A percentile compares a stretch with the other conserved stretches of the same genome.
Evolutionary conservation across 2,888 invertebrate genomes (phyloP).

Genomic region (Cheilosia vernalis): DNA sequence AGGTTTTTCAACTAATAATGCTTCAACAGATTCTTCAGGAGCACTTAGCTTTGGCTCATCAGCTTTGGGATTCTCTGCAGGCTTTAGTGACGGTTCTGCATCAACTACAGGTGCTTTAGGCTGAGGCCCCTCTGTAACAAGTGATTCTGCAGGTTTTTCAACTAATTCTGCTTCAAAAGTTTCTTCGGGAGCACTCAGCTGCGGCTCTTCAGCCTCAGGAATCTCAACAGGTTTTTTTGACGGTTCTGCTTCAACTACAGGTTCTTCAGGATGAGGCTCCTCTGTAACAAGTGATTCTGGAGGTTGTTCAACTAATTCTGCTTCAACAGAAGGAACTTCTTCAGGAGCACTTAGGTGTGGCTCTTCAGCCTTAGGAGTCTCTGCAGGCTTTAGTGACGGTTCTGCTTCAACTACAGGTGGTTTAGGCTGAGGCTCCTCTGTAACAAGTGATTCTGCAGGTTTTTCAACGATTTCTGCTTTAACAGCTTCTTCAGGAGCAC

Average conservation of each 20-base stretch:
- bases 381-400: too few species aligned
- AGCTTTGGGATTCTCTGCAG: not conserved
- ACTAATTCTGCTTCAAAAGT: not conserved
- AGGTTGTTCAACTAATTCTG: not conserved
- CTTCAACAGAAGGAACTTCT: not conserved
- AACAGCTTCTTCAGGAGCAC: not conserved
- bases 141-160: constrained; percentile 12
- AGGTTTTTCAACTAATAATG: not conserved
- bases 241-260: not conserved
- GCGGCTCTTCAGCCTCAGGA: too few species aligned
- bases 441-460: not conserved
- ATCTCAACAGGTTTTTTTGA: too few species aligned
- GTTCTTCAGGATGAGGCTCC: not conserved
- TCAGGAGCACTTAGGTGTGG: not conserved
- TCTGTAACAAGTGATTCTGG: not conserved
- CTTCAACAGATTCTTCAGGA: not conserved
- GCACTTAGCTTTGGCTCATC: too few species aligned
- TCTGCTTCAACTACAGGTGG: too few species aligned
- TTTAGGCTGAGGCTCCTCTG: too few species aligned
- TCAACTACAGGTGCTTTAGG: not conserved
- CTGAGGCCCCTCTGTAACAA: not conserved
- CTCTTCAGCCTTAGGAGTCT: not conserved
- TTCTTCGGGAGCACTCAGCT: too few species aligned
- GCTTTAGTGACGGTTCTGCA: not conserved
- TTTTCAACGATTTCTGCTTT: not conserved